A percentile compares a stretch with the other conserved stretches of the same genome.
Conservation (phyloP, 2,113 vertebrate species). For the Hydrochoerus hydrochaeris region DNA sequence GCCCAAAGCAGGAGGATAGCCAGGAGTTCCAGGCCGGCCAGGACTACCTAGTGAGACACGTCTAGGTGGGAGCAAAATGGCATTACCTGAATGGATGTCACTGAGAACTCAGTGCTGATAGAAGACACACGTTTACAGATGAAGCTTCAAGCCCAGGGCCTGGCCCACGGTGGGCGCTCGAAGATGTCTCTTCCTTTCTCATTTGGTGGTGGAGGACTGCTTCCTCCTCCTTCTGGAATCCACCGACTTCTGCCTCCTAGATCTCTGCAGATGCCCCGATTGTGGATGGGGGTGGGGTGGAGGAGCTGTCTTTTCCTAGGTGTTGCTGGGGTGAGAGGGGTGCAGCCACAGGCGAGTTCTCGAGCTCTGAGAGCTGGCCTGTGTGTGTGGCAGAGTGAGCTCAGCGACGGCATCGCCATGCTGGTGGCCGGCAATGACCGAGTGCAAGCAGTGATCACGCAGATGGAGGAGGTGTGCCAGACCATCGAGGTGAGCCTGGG, state of each 20-base stretch:
- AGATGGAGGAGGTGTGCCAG: conserved; percentile 93
- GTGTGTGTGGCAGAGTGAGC: conserved; percentile 87
- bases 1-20: background rate
- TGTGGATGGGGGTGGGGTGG: no score
- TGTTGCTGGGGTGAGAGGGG: background rate
- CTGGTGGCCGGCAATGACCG: conserved; percentile 93
- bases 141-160: background rate
- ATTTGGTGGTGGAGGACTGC: background rate
- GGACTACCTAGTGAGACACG: background rate
- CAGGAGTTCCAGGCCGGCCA: background rate
- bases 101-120: background rate
- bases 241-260: background rate
- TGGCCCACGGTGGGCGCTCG: background rate
- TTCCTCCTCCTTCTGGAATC: background rate
- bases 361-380: conserved; percentile 34
- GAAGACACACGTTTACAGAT: background rate
- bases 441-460: conserved; percentile 91
- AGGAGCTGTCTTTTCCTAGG: background rate
- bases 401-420: conserved; percentile 92
- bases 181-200: background rate
- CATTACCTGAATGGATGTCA: background rate
- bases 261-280: background rate
- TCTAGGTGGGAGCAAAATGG: background rate
- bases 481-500: conserved; percentile 88
- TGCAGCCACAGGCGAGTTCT: background rate